Conservation (phyloP, 1,140 invertebrate genomes). For the Caenorhabditis briggsae region DNA sequence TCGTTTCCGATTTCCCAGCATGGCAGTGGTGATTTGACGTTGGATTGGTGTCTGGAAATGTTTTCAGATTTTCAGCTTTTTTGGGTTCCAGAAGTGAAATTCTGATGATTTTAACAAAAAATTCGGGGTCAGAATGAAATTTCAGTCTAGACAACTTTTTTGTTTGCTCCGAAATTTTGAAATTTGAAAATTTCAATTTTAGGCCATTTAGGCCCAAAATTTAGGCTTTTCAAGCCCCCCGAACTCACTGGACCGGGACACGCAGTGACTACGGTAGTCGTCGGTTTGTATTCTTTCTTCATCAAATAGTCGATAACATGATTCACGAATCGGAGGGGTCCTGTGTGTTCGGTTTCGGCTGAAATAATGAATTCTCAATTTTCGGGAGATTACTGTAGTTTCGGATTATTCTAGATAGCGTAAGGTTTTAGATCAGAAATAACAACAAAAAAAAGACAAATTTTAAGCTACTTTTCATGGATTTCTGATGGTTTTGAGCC, state of each 20-base stretch:
- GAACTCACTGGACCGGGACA: conserved; percentile 34
- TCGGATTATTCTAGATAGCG: not conserved
- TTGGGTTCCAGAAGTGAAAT: not conserved
- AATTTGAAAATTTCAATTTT: too few species aligned
- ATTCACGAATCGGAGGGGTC: conserved; percentile 14
- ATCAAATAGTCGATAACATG: conserved; percentile 31
- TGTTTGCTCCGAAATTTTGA: not conserved
- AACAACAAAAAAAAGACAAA: not conserved
- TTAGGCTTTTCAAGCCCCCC: too few species aligned
- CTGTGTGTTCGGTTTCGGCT: conserved; percentile 28
- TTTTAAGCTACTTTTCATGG: too few species aligned
- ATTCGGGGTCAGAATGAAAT: too few species aligned
- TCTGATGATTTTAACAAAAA: too few species aligned
- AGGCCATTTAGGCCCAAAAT: not conserved
- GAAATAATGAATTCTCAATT: not conserved
- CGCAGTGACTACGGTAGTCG: conserved; percentile 34
- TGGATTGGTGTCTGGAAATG: conserved; percentile 53
- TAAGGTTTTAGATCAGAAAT: not conserved
- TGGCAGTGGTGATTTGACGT: conserved; percentile 58
- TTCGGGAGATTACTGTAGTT: not conserved
- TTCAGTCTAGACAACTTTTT: not conserved
- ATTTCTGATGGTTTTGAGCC: too few species aligned
- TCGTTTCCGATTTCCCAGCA: conserved; percentile 51
- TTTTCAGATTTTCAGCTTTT: conserved; percentile 4
- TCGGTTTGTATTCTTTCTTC: conserved; percentile 44